Evolutionary conservation across 2,888 invertebrate species (phyloP).

Genomic region (Pyralis farinalis): DNA sequence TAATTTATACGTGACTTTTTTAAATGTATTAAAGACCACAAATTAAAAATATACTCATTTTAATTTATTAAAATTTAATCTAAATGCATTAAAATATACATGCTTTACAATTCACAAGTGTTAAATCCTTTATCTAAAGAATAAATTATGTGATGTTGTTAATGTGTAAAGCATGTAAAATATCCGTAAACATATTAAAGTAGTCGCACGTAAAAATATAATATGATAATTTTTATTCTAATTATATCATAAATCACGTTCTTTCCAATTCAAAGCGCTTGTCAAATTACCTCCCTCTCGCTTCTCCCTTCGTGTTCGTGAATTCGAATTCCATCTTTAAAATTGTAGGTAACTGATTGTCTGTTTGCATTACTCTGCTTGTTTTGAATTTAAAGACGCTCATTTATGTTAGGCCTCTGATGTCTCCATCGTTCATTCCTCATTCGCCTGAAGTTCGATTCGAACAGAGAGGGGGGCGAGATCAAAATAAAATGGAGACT

Average conservation of each 20-base stretch:
- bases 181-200: neutral
- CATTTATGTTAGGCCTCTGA: constrained; percentile 44
- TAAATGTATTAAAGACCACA: neutral
- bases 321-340: constrained; percentile 65
- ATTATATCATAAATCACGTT: constrained; percentile 26
- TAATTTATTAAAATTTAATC: constrained; percentile 1
- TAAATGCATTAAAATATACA: neutral
- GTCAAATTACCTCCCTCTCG: constrained; percentile 49
- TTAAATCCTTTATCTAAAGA: constrained; percentile 4
- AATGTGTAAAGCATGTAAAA: neutral
- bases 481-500: constrained; percentile 48
- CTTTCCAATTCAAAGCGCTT: constrained; percentile 47
- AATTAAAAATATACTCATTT: neutral
- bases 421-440: constrained; percentile 23
- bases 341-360: constrained; percentile 75
- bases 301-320: constrained; percentile 31
- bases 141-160: neutral
- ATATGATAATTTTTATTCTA: constrained; percentile 13
- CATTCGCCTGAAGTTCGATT: constrained; percentile 21
- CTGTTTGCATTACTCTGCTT: constrained; percentile 73
- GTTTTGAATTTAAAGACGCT: constrained; percentile 64
- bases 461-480: constrained; percentile 22
- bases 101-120: neutral
- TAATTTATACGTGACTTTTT: neutral
- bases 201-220: constrained; percentile 3